Evolutionary conservation across 1,140 invertebrate genomes (phyloP).

Genomic region (Rhagoletis zephyria): DNA sequence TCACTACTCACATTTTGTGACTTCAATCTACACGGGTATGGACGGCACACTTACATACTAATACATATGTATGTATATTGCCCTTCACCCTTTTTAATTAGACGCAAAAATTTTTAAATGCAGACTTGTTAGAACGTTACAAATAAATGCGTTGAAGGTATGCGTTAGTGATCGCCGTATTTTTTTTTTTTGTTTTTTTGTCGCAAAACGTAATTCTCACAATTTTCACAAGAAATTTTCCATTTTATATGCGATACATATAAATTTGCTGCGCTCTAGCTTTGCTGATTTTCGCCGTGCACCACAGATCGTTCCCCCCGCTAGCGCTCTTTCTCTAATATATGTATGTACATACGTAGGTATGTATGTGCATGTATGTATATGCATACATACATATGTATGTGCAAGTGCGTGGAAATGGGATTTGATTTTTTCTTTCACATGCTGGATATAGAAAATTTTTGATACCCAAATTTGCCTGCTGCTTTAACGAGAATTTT

Average conservation of each 20-base stretch:
- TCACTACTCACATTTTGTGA: neutral
- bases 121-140: neutral
- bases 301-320: conserved; percentile 28
- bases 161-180: neutral
- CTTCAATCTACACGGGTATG: neutral
- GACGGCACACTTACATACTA: neutral
- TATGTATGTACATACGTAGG: neutral
- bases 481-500: neutral
- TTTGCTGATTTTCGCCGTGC: conserved; percentile 24
- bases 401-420: conserved; percentile 47
- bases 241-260: conserved; percentile 31
- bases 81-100: neutral
- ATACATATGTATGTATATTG: conserved; percentile 6
- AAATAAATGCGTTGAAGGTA: neutral
- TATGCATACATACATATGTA: conserved; percentile 8
- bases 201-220: neutral
- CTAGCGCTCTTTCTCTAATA: conserved; percentile 12
- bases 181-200: neutral
- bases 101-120: neutral
- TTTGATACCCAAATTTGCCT: conserved; percentile 53
- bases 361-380: neutral
- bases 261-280: conserved; percentile 2
- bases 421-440: conserved; percentile 53
- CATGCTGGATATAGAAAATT: conserved; percentile 56
- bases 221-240: conserved; percentile 51